Base-by-base conservation (phyloP, 2,888 invertebrate genomes). In the Eupithecia exiguata region DNA sequence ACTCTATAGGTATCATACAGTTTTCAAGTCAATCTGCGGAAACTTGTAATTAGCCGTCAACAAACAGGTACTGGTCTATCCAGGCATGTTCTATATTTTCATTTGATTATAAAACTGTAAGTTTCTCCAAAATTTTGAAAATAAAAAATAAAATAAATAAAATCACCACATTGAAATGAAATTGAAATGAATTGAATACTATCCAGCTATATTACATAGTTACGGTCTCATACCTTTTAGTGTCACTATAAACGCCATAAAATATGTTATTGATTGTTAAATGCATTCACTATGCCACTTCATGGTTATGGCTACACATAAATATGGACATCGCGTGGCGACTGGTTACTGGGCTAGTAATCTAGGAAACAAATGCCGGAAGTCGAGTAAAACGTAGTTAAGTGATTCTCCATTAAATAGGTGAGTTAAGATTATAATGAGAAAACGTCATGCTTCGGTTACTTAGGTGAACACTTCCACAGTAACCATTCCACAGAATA, bases 331-430 rank as follows among this genome's bases (percentile, higher is more conserved):
- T 21, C 30, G 30, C 35, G 62, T 62, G 18, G 35, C 35, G 1
- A 62, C 30, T 30, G 0, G 18, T 21, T 21, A 10, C 49, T n/a
- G 35, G 5, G 58, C 25, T n/a, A 53, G 21, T 9, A 21, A 58
- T 58, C 25, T 35, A 62, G 62, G 62, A 62, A 62, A 62, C 30
- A 6, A 62, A 62, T 58, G 58, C 25, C 58, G 58, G 58, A 62
- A 62, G 9, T 30, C 0, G 0, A 61, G 25, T 30, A 30, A 53
- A 21, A 53, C 53, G 49, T 7, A 53, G 53, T 7, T 21, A 58
- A 25, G 12, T 58, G 21, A 25, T 58, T 58, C 12, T 58, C 58
- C 12, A 25, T 58, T 25, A 58, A 21, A 25, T 58, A 14, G 25
- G 21, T 14, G 25, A 21, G 58, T 58, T 58, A 53, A 25, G 25